These are phyloP conservation scores for Epirrita christyi DNA, from an alignment of 2,888 invertebrate species.

Conservation along the genomic window DNA sequence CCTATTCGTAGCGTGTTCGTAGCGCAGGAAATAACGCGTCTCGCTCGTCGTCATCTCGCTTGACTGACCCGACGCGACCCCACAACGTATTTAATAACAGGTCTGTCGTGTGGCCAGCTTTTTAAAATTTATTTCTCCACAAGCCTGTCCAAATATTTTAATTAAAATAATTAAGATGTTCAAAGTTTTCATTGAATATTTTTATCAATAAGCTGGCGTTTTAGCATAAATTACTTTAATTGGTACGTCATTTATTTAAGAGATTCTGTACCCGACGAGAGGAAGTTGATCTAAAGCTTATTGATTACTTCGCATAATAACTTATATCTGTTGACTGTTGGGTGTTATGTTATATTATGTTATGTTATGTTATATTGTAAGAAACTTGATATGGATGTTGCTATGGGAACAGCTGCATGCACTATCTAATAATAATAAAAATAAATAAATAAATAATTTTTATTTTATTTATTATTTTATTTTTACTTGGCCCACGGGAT, in stretches of 20 bases:
- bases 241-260: constrained; percentile 39
- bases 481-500: no score
- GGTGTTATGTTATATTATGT: no score
- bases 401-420: no score
- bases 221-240: constrained; percentile 43
- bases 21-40: not conserved
- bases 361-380: no score
- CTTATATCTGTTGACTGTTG: no score
- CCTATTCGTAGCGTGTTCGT: not conserved
- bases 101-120: not conserved
- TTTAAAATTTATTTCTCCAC: not conserved
- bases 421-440: no score
- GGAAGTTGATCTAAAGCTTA: constrained; percentile 29
- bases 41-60: not conserved
- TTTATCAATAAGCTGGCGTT: constrained; percentile 34
- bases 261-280: constrained; percentile 24
- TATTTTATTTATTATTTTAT: no score
- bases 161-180: constrained; percentile 36
- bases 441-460: no score
- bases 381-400: no score
- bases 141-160: constrained; percentile 37
- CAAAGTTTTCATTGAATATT: constrained; percentile 34
- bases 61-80: not conserved
- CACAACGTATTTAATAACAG: not conserved
- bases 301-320: constrained; percentile 45